A percentile compares a stretch with the other conserved stretches of the same genome.
phyloP scores from a whole-genome alignment of 2,113 vertebrate species.

The Cepphus grylle region DNA sequence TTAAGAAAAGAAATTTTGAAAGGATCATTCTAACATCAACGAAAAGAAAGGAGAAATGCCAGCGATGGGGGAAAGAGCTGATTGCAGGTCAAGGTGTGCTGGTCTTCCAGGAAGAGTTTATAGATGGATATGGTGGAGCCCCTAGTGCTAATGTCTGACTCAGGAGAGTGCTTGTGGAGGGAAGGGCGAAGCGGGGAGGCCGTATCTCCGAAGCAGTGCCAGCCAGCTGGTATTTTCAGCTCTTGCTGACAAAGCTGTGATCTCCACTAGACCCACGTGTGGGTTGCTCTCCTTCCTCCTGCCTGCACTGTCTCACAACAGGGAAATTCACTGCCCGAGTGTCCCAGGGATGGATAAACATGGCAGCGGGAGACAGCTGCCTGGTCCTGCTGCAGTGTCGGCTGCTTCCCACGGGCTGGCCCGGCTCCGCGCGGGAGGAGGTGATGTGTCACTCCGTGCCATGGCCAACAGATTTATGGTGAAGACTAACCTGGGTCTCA shows the following conservation, averaged over 20 bases:
- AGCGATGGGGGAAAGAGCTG: neutral
- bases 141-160: neutral
- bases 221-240: neutral
- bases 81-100: neutral
- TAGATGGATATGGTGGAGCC: neutral
- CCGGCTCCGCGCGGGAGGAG: fast-evolving
- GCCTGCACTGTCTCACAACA: neutral
- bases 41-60: neutral
- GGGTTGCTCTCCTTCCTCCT: neutral
- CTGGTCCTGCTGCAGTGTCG: fast-evolving
- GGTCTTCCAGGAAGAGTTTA: neutral
- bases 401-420: neutral
- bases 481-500: neutral
- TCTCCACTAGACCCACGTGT: neutral
- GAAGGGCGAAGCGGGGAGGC: neutral
- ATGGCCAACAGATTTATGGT: neutral
- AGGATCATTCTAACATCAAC: neutral
- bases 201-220: fast-evolving
- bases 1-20: neutral
- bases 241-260: neutral
- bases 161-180: neutral
- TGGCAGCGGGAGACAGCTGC: neutral
- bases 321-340: neutral
- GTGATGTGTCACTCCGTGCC: fast-evolving
- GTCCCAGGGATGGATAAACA: neutral